These are phyloP conservation scores for Lanius ludovicianus DNA, from an alignment of 2,113 vertebrate species.

Conservation along the genomic window DNA sequence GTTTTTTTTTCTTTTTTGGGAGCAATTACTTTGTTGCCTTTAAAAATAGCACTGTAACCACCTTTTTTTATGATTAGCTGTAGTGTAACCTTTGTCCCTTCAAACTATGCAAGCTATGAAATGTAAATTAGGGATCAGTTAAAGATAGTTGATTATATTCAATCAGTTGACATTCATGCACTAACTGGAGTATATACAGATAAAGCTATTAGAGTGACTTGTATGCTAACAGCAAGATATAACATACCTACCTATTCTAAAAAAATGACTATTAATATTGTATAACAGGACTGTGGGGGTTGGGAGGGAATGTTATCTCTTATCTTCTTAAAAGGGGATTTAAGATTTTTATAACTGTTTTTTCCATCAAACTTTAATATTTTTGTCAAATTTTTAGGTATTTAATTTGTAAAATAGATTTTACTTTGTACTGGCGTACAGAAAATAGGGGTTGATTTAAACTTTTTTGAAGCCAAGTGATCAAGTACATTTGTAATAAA, in stretches of 20 bases:
- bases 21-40: slow-evolving; percentile 78
- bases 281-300: slow-evolving; percentile 72
- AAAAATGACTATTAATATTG: slow-evolving; percentile 76
- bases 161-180: slow-evolving; percentile 73
- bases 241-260: slow-evolving; percentile 79
- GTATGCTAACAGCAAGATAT: slow-evolving; percentile 76
- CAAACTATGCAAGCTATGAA: slow-evolving; percentile 82
- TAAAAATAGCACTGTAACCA: slow-evolving; percentile 79
- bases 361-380: slow-evolving; percentile 84
- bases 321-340: slow-evolving; percentile 77
- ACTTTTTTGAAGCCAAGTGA: slow-evolving; percentile 82
- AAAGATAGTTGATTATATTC: slow-evolving; percentile 75
- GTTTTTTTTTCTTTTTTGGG: neutral
- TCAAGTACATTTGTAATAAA: slow-evolving; percentile 84
- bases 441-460: slow-evolving; percentile 82
- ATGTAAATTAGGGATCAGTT: slow-evolving; percentile 77
- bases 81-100: slow-evolving; percentile 80
- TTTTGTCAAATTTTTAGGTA: slow-evolving; percentile 83
- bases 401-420: slow-evolving; percentile 84
- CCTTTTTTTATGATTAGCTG: slow-evolving; percentile 77
- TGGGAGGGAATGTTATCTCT: slow-evolving; percentile 70
- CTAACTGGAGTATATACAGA: slow-evolving; percentile 77
- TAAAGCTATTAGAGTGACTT: slow-evolving; percentile 76
- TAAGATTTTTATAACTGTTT: slow-evolving; percentile 83
- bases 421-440: slow-evolving; percentile 82